Percentiles rank a stretch among this genome's conserved stretches.
Evolutionary conservation across 2,113 vertebrate species (phyloP).

Genomic region (Arothron firmamentum): DNA sequence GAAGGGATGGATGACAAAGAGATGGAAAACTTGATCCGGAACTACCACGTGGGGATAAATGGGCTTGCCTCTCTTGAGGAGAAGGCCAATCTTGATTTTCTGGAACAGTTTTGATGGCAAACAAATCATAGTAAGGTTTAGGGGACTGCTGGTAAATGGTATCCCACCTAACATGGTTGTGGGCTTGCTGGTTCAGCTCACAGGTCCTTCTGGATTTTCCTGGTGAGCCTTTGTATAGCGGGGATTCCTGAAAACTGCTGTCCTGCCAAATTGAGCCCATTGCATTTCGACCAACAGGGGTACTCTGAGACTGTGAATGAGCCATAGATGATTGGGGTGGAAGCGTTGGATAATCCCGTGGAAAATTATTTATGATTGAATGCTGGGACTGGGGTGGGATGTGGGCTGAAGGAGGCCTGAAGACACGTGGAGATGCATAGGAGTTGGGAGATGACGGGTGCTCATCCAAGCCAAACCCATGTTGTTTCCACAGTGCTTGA

Average conservation of each 20-base stretch:
- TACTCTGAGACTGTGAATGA: slow-evolving; percentile 63
- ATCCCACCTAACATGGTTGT: slow-evolving; percentile 77
- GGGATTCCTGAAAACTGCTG: slow-evolving; percentile 76
- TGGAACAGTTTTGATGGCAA: slow-evolving; percentile 82
- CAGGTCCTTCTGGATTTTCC: slow-evolving; percentile 74
- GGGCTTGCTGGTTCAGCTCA: slow-evolving; percentile 66
- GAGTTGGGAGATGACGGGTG: slow-evolving; percentile 53
- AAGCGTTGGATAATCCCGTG: slow-evolving; percentile 58
- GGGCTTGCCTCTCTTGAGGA: slow-evolving; percentile 49
- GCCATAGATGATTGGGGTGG: slow-evolving; percentile 42
- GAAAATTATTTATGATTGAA: slow-evolving; percentile 67
- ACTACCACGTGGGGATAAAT: slow-evolving; percentile 49
- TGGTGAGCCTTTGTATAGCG: slow-evolving; percentile 79
- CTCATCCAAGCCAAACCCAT: slow-evolving; percentile 79
- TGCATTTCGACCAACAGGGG: slow-evolving; percentile 71
- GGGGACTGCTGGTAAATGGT: slow-evolving; percentile 77
- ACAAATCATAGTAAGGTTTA: slow-evolving; percentile 81
- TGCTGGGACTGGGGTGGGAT: slow-evolving; percentile 79
- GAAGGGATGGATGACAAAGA: slow-evolving; percentile 59
- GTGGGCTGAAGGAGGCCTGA: slow-evolving; percentile 74
- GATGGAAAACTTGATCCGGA: slow-evolving; percentile 41
- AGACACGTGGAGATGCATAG: slow-evolving; percentile 60
- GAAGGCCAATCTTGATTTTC: slow-evolving; percentile 81
- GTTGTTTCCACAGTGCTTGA: slow-evolving; percentile 73
- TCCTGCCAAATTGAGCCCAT: slow-evolving; percentile 78